These are phyloP conservation scores for Apocrypta bakeri DNA, from an alignment of 1,140 invertebrate species.

Conservation along the genomic window DNA sequence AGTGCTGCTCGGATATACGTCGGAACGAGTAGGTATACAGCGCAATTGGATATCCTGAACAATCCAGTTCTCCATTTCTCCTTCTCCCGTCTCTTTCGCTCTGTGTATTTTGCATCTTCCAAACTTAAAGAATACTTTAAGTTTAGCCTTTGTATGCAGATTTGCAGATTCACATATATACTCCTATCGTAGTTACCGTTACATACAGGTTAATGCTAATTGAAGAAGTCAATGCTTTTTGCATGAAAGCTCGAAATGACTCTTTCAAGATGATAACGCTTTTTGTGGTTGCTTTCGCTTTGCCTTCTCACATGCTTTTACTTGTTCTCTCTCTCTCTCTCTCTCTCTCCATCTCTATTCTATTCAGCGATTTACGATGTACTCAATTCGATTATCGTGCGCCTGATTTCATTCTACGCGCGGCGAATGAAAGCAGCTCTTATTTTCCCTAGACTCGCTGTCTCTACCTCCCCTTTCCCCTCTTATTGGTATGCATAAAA, in stretches of 20 bases:
- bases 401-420: no score
- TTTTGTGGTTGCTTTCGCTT: slow-evolving; percentile 25
- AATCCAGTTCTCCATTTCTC: slow-evolving; percentile 29
- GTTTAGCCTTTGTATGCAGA: slow-evolving; percentile 21
- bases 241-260: slow-evolving; percentile 55
- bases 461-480: no score
- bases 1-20: slow-evolving; percentile 37
- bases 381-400: not conserved
- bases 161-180: slow-evolving; percentile 15
- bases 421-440: not conserved
- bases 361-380: no score
- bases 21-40: slow-evolving; percentile 1
- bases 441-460: not conserved
- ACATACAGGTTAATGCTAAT: slow-evolving; percentile 55
- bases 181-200: not conserved
- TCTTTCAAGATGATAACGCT: slow-evolving; percentile 54
- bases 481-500: not conserved
- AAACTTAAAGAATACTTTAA: slow-evolving; percentile 25
- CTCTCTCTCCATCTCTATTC: not conserved
- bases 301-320: no score
- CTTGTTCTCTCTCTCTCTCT: not conserved
- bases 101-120: slow-evolving; percentile 38
- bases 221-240: slow-evolving; percentile 55
- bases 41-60: slow-evolving; percentile 59
- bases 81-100: slow-evolving; percentile 30